These are phyloP conservation scores for Drosophila testacea DNA, from an alignment of 2,888 invertebrate species.

Conservation along the genomic window DNA sequence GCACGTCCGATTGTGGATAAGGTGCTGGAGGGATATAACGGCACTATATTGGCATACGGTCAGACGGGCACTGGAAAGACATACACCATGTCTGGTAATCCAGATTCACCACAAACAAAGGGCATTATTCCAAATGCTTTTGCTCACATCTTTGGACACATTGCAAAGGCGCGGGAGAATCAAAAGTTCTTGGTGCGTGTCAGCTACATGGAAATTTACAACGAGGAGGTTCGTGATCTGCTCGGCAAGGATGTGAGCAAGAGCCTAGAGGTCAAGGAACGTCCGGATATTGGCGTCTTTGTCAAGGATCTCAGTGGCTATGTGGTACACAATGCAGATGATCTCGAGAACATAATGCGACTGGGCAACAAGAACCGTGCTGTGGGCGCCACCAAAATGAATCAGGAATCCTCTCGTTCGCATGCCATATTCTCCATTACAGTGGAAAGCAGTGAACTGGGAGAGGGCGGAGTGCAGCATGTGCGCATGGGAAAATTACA, in stretches of 20 bases:
- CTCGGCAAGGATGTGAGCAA: constrained; percentile 94
- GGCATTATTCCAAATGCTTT: constrained; percentile 99
- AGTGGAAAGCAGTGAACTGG: constrained; percentile 96
- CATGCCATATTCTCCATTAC: constrained; percentile 99
- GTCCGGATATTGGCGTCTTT: constrained; percentile 97
- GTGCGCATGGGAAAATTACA: constrained; percentile 98
- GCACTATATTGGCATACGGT: constrained; percentile 95
- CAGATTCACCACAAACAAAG: constrained; percentile 93
- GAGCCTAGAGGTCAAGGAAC: constrained; percentile 96
- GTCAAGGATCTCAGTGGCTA: constrained; percentile 98
- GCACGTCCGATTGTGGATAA: constrained; percentile 98
- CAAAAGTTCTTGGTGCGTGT: constrained; percentile 98
- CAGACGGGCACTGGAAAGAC: constrained; percentile 99
- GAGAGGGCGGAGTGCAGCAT: constrained; percentile 92
- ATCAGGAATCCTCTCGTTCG: constrained; percentile 97
- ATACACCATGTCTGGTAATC: constrained; percentile 98
- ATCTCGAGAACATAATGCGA: constrained; percentile 97
- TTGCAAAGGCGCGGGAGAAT: constrained; percentile 96
- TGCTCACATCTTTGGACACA: constrained; percentile 99
- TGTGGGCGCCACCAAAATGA: constrained; percentile 98
- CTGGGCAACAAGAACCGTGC: constrained; percentile 97
- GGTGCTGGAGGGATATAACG: constrained; percentile 98
- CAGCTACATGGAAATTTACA: constrained; percentile 99
- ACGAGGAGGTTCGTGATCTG: constrained; percentile 98
- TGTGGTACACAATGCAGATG: constrained; percentile 98